Conservation (phyloP, 1,140 invertebrate species). For the Calliphora vicina region DNA sequence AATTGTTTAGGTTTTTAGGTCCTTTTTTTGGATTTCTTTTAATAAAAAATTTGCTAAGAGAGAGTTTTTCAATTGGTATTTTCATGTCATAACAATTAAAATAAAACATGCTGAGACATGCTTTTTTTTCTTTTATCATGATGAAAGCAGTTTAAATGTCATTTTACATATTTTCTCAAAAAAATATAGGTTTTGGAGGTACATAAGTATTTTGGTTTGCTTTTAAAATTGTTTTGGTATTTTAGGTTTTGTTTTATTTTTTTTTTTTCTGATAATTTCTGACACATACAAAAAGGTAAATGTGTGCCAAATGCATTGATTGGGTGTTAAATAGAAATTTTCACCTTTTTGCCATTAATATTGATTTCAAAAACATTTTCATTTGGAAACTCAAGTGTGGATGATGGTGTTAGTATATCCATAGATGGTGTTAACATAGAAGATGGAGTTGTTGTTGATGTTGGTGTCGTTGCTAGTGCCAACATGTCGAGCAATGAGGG, state of each 20-base stretch:
- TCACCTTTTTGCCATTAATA: slow-evolving; percentile 29
- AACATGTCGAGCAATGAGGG: not conserved
- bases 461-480: slow-evolving; percentile 14
- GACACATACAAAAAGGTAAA: slow-evolving; percentile 24
- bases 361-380: not conserved
- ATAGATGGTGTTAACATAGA: not conserved
- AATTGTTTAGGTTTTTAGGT: not conserved
- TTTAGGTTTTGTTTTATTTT: not conserved
- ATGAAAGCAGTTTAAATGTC: not conserved
- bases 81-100: not conserved
- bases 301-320: slow-evolving; percentile 10
- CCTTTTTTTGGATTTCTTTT: not conserved
- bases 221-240: not conserved
- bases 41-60: not conserved
- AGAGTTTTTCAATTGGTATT: not conserved
- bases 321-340: slow-evolving; percentile 11
- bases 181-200: not conserved
- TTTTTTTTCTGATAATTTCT: not conserved
- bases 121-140: not conserved
- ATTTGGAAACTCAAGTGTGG: not conserved
- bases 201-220: not conserved
- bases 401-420: not conserved
- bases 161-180: not conserved
- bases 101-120: not conserved
- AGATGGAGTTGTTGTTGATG: not conserved